phyloP scores from a whole-genome alignment of 2,797 vertebrate genomes.

The Paramormyrops hopkinsi region DNA sequence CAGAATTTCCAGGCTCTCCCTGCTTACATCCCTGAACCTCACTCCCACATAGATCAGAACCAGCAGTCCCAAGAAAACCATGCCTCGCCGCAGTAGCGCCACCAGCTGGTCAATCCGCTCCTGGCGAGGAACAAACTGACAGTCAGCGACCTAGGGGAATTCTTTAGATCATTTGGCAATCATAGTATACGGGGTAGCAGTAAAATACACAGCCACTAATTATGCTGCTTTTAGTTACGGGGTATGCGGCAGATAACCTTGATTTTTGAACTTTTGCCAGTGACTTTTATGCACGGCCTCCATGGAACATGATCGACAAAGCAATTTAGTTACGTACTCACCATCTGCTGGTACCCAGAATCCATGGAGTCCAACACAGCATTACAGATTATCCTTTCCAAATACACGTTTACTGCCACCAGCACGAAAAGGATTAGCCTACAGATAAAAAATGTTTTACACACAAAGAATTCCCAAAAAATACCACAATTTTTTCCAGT shows the following conservation, averaged over 20 bases:
- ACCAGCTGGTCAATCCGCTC: conserved; percentile 44
- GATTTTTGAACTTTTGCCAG: background rate
- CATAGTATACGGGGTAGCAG: background rate
- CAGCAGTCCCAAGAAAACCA: conserved; percentile 35
- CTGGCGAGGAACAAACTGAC: conserved; percentile 26
- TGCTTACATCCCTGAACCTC: conserved; percentile 53
- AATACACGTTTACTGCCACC: conserved; percentile 65
- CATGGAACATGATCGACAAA: background rate
- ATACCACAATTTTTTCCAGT: background rate
- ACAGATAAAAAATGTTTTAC: background rate
- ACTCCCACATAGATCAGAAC: conserved; percentile 39
- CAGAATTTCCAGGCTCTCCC: conserved; percentile 63
- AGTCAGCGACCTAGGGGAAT: background rate
- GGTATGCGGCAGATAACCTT: background rate
- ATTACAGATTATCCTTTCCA: conserved; percentile 61
- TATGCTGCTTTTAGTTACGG: background rate
- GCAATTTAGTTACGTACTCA: conserved; percentile 33
- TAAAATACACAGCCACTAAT: background rate
- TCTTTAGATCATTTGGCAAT: background rate
- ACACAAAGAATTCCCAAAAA: background rate
- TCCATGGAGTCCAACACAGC: conserved; percentile 47
- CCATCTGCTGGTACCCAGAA: conserved; percentile 60
- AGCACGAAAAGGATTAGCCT: conserved; percentile 60
- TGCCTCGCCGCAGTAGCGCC: conserved; percentile 41
- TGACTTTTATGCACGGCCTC: background rate